Evolutionary conservation across 2,888 invertebrate genomes (phyloP).

Genomic region (Pristionchus maxplancki): DNA sequence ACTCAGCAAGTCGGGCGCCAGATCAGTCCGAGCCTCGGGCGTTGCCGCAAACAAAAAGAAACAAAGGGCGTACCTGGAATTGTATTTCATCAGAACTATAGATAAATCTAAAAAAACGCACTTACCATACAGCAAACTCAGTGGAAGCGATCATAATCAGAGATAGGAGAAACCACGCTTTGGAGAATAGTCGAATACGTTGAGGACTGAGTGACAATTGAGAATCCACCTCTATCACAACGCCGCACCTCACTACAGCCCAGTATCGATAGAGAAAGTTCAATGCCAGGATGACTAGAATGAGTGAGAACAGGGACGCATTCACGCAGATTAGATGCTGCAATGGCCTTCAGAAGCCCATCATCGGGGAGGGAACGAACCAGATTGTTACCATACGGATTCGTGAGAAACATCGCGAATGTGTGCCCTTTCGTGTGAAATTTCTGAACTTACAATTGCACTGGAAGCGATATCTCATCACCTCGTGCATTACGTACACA

Average conservation of each 20-base stretch:
- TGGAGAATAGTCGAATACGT: background rate
- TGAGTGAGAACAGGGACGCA: background rate
- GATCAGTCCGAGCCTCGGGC: background rate
- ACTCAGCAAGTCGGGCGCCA: background rate
- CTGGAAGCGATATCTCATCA: background rate
- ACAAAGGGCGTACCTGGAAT: background rate
- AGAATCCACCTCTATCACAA: background rate
- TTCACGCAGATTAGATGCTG: background rate
- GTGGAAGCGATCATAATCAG: background rate
- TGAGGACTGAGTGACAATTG: background rate
- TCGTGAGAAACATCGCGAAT: background rate
- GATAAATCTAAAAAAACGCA: background rate
- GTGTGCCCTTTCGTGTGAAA: background rate
- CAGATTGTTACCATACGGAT: background rate
- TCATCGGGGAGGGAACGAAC: no score
- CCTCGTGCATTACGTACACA: background rate
- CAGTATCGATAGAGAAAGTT: background rate
- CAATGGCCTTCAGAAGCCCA: no score
- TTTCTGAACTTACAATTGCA: no score
- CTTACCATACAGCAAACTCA: background rate
- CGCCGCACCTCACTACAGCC: background rate
- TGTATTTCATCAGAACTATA: background rate
- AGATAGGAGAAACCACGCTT: background rate
- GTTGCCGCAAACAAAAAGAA: background rate
- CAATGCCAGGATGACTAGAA: background rate